Conservation (phyloP, 2,888 invertebrate species). For the Salticus scenicus region DNA sequence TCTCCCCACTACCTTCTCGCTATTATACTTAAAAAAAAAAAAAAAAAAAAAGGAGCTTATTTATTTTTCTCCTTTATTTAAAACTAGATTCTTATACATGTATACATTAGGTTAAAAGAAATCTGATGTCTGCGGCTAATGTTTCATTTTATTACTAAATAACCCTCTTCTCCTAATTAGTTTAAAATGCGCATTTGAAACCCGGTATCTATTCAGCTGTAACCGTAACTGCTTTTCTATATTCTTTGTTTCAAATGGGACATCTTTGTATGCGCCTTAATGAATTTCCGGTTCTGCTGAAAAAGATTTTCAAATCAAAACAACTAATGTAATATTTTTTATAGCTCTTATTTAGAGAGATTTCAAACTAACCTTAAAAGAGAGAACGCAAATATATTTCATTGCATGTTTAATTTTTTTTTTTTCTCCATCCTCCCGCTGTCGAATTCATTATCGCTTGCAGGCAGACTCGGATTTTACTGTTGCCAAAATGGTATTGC, state of each 20-base stretch:
- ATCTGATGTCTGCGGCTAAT: not conserved
- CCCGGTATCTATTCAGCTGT: not conserved
- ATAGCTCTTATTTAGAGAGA: constrained; percentile 2
- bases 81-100: not conserved
- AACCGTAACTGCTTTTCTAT: constrained; percentile 1
- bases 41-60: too few species aligned
- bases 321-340: constrained; percentile 24
- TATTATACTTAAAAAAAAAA: too few species aligned
- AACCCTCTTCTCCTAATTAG: constrained; percentile 28
- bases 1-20: too few species aligned
- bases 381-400: constrained; percentile 36
- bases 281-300: constrained; percentile 36
- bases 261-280: constrained; percentile 31
- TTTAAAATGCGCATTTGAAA: constrained; percentile 32
- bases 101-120: not conserved
- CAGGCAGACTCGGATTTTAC: constrained; percentile 32
- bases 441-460: constrained; percentile 48
- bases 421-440: not conserved
- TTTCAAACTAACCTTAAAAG: constrained; percentile 13
- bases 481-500: constrained; percentile 29
- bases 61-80: too few species aligned
- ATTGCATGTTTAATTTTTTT: constrained; percentile 16
- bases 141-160: not conserved
- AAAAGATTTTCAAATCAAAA: constrained; percentile 27
- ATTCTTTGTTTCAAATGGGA: constrained; percentile 24